A percentile compares a stretch with the other conserved stretches of the same genome.
These are phyloP conservation scores for Romanogobio albipinnatus DNA, from an alignment of 2,113 vertebrate genomes.

Conservation along the genomic window DNA sequence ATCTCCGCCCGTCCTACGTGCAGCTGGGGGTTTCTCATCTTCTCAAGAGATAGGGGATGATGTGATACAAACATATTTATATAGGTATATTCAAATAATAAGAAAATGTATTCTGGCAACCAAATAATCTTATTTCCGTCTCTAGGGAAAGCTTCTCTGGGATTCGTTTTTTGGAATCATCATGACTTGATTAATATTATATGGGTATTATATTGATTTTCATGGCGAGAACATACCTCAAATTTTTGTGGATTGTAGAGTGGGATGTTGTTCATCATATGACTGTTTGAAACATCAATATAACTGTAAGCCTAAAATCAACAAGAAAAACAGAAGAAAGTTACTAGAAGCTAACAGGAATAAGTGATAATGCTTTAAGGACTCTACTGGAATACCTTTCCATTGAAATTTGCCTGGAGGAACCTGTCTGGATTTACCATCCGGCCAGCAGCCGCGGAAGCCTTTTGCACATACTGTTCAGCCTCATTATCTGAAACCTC, in stretches of 20 bases:
- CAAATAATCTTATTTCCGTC: neutral
- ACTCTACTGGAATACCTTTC: conserved; percentile 41
- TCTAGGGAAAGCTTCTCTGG: neutral
- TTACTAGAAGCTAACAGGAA: neutral
- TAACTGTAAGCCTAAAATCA: neutral
- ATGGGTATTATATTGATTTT: neutral
- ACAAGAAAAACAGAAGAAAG: neutral
- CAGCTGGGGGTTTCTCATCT: neutral
- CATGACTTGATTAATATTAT: neutral
- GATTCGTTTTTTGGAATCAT: neutral
- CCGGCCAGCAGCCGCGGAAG: neutral
- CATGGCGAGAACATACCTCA: neutral
- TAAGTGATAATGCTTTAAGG: neutral
- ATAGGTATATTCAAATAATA: neutral
- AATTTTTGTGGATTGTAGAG: neutral
- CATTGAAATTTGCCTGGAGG: conserved; percentile 27
- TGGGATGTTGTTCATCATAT: conserved; percentile 19
- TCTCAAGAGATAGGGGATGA: neutral
- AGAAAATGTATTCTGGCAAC: neutral
- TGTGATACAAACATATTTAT: neutral
- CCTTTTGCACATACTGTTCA: conserved; percentile 51
- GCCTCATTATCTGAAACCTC: conserved; percentile 71
- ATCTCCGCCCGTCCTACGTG: neutral
- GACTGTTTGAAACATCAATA: conserved; percentile 11
- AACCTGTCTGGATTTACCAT: conserved; percentile 15